These are phyloP conservation scores for Chiridota heheva DNA, from an alignment of 35 echinoderm and acorn worm species.

Conservation along the genomic window DNA sequence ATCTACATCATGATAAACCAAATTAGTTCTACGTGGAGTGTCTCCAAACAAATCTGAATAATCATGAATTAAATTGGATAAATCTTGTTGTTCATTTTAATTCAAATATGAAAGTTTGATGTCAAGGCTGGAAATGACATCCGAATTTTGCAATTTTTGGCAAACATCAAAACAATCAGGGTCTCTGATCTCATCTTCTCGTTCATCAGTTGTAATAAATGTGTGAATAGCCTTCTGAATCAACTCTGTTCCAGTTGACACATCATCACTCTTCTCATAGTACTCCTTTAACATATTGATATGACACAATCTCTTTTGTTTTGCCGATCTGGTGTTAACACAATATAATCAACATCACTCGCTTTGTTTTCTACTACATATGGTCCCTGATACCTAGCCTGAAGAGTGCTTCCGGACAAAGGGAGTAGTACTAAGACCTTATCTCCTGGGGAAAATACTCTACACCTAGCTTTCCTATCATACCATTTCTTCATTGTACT, in stretches of 20 bases:
- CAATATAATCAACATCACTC: slow-evolving; percentile 56
- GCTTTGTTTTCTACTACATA: slow-evolving; percentile 49
- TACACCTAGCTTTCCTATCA: slow-evolving; percentile 54
- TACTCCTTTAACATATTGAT: slow-evolving; percentile 67
- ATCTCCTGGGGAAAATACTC: slow-evolving; percentile 49
- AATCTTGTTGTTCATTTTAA: slow-evolving; percentile 20
- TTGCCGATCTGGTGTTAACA: slow-evolving; percentile 46
- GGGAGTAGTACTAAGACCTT: slow-evolving; percentile 61
- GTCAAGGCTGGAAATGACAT: slow-evolving; percentile 39
- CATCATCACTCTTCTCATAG: slow-evolving; percentile 17
- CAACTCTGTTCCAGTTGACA: not conserved
- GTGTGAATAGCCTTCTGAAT: not conserved
- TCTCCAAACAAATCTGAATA: slow-evolving; percentile 55
- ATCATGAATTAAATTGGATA: slow-evolving; percentile 19
- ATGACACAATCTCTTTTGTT: slow-evolving; percentile 54
- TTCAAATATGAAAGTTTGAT: slow-evolving; percentile 37
- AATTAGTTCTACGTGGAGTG: slow-evolving; percentile 46
- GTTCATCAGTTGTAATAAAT: not conserved
- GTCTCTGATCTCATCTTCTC: not conserved
- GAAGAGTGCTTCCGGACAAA: slow-evolving; percentile 23
- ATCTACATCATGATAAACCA: slow-evolving; percentile 61
- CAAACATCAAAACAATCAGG: not conserved
- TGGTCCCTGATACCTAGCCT: slow-evolving; percentile 58
- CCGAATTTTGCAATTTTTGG: slow-evolving; percentile 42
- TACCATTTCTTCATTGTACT: slow-evolving; percentile 60